Base-by-base conservation (phyloP, 2,113 vertebrate species). In the Galbula dea region DNA sequence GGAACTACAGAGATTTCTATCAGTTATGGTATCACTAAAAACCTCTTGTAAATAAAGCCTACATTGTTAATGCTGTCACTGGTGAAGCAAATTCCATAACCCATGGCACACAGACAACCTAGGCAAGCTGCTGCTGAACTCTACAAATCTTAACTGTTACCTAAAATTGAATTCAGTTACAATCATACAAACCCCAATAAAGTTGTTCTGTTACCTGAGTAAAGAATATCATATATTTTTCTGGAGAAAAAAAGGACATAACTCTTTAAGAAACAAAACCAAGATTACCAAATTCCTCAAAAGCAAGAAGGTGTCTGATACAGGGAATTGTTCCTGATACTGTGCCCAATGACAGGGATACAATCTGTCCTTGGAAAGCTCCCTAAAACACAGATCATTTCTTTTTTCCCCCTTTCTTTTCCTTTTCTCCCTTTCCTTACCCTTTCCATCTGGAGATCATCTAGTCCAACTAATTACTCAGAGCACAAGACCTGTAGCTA, bases 1-100 rank as follows among this genome's bases (percentile, higher is more conserved):
- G 72, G 85, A 94, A 80, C 72, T 81, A 34, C 36, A 77, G 65
- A 94, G 87, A 95, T 93, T 93, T 65, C 52, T 77, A 95, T 95
- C 93, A 88, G 79, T 76, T 94, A 85, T 78, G 91, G 87, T 83
- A 74, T 89, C 76, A 55, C 78, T 91, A 81, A 86, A 89, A 92
- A 89, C 22, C 68, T 77, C 72, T 57, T 75, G 82, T 89, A 94
- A 94, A 94, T 89, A 95, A 83, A 89, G 91, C 59, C 83, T 77
- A 61, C 75, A 89, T 75, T 94, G 93, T 94, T 93, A 88, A 81
- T 93, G 66, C 78, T 91, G 68, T 85, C 74, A 94, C 59, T 90
- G 76, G 72, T 74, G 75, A 91, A 55, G 83, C 67, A 49, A 90
- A 87, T 92, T 83, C 89, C 63, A 36, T 69, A 92, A 86, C 75